phyloP scores from a whole-genome alignment of 2,113 vertebrate species.

The Sula dactylatra region DNA sequence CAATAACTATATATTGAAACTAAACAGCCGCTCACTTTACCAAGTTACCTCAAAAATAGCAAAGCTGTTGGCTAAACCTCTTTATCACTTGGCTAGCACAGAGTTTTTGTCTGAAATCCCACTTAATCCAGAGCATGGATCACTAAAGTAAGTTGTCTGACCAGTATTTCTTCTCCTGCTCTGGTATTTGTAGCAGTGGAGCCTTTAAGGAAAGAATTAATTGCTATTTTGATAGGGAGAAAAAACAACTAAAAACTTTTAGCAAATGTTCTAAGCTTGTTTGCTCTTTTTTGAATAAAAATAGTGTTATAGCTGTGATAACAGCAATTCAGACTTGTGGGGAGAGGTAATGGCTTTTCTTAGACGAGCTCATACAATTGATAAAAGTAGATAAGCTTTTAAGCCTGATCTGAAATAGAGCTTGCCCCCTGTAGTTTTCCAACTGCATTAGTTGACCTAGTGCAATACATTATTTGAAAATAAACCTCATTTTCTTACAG shows the following conservation, averaged over 20 bases:
- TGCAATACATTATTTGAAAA: background rate
- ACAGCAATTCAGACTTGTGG: background rate
- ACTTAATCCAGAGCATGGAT: background rate
- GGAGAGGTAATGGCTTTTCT: background rate
- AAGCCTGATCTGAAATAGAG: conserved; percentile 6
- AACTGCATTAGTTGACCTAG: background rate
- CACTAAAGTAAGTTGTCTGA: background rate
- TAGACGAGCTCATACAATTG: background rate
- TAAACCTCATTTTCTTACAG: background rate
- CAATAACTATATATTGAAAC: background rate
- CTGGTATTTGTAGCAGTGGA: background rate
- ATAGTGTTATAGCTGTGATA: background rate
- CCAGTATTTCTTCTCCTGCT: background rate
- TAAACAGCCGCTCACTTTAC: background rate
- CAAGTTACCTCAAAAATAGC: background rate
- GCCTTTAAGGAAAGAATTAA: background rate
- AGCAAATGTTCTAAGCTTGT: background rate
- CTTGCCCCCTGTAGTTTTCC: conserved; percentile 14
- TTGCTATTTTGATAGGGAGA: background rate
- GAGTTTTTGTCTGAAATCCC: background rate
- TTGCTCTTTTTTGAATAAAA: background rate
- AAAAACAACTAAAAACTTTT: background rate
- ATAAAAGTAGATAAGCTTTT: conserved; percentile 35
- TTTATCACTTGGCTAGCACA: background rate
- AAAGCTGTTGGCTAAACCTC: background rate